Percentiles rank a stretch among this genome's conserved stretches.
Conservation (phyloP, 2,113 vertebrate genomes). For the Ameiurus melas region DNA sequence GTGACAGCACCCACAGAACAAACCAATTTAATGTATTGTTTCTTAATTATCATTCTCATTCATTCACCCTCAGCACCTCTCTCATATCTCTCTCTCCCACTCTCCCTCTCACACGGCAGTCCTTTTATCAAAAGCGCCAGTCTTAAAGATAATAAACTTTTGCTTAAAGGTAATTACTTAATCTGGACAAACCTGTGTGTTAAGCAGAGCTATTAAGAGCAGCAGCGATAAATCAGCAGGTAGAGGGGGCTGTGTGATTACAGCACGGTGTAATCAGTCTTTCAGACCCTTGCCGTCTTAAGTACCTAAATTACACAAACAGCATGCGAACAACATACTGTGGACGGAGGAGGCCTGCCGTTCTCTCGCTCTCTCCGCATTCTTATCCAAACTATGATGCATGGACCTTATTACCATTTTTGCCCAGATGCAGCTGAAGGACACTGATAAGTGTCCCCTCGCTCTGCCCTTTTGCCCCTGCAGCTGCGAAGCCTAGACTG, state of each 20-base stretch:
- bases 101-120: slow-evolving; percentile 49
- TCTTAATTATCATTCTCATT: slow-evolving; percentile 75
- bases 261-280: slow-evolving; percentile 80
- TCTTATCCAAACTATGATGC: slow-evolving; percentile 77
- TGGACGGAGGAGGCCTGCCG: slow-evolving; percentile 32
- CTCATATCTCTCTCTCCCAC: slow-evolving; percentile 45
- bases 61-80: slow-evolving; percentile 53
- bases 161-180: slow-evolving; percentile 98
- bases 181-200: slow-evolving; percentile 95
- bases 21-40: slow-evolving; percentile 70
- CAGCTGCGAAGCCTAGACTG: slow-evolving; percentile 8
- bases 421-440: slow-evolving; percentile 76
- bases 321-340: slow-evolving; percentile 80
- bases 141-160: slow-evolving; percentile 91
- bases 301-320: slow-evolving; percentile 83
- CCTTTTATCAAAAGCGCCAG: slow-evolving; percentile 77
- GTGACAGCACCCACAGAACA: slow-evolving; percentile 63
- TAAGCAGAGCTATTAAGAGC: slow-evolving; percentile 91
- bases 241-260: slow-evolving; percentile 80
- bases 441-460: slow-evolving; percentile 74
- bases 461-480: neutral
- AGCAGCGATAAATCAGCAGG: slow-evolving; percentile 84
- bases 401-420: slow-evolving; percentile 82
- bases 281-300: slow-evolving; percentile 79
- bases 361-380: slow-evolving; percentile 25